Base-by-base conservation (phyloP, 1,140 invertebrate species). In the Hetaerina americana region DNA sequence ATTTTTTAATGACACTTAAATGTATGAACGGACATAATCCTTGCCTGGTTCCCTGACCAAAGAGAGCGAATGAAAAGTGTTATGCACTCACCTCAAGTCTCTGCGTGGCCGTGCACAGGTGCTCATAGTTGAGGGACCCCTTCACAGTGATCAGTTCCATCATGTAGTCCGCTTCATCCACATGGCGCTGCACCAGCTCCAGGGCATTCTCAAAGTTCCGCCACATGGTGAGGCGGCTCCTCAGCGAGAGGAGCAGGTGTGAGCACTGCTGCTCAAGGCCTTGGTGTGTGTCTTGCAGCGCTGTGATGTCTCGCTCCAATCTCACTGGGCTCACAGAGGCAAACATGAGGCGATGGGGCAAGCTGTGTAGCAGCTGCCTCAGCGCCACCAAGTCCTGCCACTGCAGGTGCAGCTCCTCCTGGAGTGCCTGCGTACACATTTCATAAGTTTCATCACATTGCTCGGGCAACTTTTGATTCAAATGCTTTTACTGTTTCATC, bases 101-200 rank as follows among this genome's bases (percentile, higher is more conserved):
- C 78, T 92, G 90, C 0, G 90, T 92, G 29, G 90, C 90, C 76
- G 91, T 92, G n/a, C 88, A 80, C 66, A 93, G 79, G 27, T 91
- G 85, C 70, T 92, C 90, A 74, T 92, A 92, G 81, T 93, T 90
- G 0, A 93, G 88, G 49, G 89, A 87, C 15, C 90, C 91, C 77
- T 92, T 89, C 0, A 93, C 88, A 0, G 89, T 89, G 2, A 93
- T 82, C 15, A 93, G 79, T 76, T 93, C 90, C 81, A 92, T 91
- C 90, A 92, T 92, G 76, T 91, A 93, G 78, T 92, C 91, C 0
- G 90, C 89, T 75, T 93, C 90, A 71, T 91, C 85, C 0, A 92
- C 89, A 0, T 89, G 91, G 29, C 90, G 87, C 69, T 92, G 89
- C 0, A 93, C 90, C 78, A 88, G 76, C 75, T 93, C 90, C 72